Conservation (phyloP, 2,113 vertebrate genomes). For the Campylomormyrus tamandua region DNA sequence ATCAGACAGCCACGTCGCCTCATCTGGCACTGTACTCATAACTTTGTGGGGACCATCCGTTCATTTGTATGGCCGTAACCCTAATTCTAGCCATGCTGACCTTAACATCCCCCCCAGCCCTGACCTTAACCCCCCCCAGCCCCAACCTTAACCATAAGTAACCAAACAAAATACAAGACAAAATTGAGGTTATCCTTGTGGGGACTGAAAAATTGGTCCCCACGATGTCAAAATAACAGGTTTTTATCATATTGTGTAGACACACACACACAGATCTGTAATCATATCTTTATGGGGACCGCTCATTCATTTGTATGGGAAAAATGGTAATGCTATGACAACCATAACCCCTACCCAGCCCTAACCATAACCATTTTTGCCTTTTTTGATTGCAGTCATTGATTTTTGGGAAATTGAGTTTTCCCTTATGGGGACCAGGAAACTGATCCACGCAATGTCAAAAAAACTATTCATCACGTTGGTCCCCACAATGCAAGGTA, state of each 20-base stretch:
- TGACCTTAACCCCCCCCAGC: too few relatives aligned
- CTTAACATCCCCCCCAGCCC: too few relatives aligned
- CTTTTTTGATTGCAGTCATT: not conserved
- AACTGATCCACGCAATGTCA: too few relatives aligned
- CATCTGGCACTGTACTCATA: not conserved
- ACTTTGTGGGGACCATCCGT: not conserved
- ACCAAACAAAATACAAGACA: too few relatives aligned
- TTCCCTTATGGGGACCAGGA: too few relatives aligned
- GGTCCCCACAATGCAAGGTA: not conserved
- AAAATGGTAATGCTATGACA: not conserved
- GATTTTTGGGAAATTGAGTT: not conserved
- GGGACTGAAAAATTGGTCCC: too few relatives aligned
- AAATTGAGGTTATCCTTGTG: too few relatives aligned
- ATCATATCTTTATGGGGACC: not conserved
- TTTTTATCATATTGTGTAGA: too few relatives aligned
- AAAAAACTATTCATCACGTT: not conserved
- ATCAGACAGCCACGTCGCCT: not conserved
- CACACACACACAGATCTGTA: not conserved
- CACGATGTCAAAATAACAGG: too few relatives aligned
- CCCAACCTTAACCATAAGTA: too few relatives aligned
- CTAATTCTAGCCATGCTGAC: too few relatives aligned
- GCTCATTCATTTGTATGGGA: not conserved
- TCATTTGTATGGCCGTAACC: not conserved
- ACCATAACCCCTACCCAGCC: not conserved
- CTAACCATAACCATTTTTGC: not conserved